Conservation (phyloP, 1,140 invertebrate genomes). For the Drosophila neocordata region DNA sequence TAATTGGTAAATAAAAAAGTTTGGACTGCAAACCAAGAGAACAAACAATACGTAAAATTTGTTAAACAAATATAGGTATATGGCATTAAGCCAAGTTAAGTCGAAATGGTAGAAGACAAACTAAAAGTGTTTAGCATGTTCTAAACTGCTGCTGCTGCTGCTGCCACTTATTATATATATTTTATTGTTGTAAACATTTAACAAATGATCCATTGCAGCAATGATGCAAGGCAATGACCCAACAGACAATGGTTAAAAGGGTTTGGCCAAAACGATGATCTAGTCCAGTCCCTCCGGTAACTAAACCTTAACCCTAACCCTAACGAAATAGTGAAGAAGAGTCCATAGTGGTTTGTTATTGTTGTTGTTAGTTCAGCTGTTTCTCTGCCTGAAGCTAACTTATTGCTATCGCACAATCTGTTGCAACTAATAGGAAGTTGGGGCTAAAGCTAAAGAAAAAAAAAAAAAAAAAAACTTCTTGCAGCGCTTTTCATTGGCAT, state of each 20-base stretch:
- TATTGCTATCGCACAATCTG: slow-evolving; percentile 80
- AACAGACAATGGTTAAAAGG: slow-evolving; percentile 46
- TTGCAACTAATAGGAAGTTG: slow-evolving; percentile 78
- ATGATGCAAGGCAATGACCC: slow-evolving; percentile 47
- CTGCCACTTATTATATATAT: slow-evolving; percentile 46
- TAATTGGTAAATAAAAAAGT: slow-evolving; percentile 61
- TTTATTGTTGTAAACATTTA: slow-evolving; percentile 58
- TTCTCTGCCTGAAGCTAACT: slow-evolving; percentile 55
- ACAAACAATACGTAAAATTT: slow-evolving; percentile 29
- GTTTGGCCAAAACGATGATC: slow-evolving; percentile 32
- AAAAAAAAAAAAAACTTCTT: slow-evolving; percentile 16
- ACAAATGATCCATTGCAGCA: slow-evolving; percentile 66
- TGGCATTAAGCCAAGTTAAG: slow-evolving; percentile 20
- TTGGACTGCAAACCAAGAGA: slow-evolving; percentile 31
- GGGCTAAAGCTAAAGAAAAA: slow-evolving; percentile 18
- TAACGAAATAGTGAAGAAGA: background rate
- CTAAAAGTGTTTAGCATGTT: slow-evolving; percentile 36
- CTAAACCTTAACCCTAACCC: background rate
- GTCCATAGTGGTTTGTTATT: background rate
- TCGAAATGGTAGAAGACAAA: background rate
- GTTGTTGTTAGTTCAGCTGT: slow-evolving; percentile 13
- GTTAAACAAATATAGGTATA: slow-evolving; percentile 22
- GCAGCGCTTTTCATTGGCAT: slow-evolving; percentile 68
- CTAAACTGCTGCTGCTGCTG: slow-evolving; percentile 35
- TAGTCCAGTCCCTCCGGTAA: background rate